phyloP scores from a whole-genome alignment of 92 coral and sea anemone genomes.

The Heteractis magnifica region DNA sequence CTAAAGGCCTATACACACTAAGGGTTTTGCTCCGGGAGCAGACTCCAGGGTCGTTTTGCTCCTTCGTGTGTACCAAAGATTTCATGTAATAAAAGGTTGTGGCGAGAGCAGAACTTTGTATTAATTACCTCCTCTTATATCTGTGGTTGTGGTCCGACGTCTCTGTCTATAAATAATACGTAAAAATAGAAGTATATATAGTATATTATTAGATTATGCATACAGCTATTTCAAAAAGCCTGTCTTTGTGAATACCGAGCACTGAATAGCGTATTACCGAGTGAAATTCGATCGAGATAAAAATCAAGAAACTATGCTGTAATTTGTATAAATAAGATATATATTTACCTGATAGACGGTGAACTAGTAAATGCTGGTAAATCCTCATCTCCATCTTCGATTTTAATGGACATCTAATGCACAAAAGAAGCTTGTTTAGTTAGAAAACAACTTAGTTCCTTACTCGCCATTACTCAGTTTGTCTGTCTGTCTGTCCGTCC shows the following conservation, averaged over 20 bases:
- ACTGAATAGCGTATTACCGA: too few species aligned
- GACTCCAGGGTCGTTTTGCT: too few species aligned
- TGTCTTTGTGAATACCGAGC: too few species aligned
- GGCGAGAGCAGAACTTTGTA: neutral
- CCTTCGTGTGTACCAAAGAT: too few species aligned
- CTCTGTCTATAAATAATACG: conserved; percentile 51
- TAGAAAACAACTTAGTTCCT: neutral
- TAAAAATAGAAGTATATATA: neutral
- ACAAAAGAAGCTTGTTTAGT: neutral
- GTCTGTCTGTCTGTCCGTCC: neutral
- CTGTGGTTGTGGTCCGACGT: conserved; percentile 61
- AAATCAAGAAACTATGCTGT: too few species aligned
- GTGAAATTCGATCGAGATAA: too few species aligned
- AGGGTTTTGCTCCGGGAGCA: too few species aligned
- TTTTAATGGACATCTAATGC: conserved; percentile 78
- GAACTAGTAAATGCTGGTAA: conserved; percentile 78
- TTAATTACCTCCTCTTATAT: conserved; percentile 35
- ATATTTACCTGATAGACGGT: conserved; percentile 78
- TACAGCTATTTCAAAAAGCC: neutral
- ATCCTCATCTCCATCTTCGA: conserved; percentile 97
- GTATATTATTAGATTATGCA: neutral
- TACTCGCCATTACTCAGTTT: neutral
- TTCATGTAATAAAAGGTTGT: too few species aligned
- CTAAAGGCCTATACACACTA: too few species aligned
- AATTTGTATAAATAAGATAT: too few species aligned